These are phyloP conservation scores for Helicoverpa assulta DNA, from an alignment of 2,888 invertebrate genomes.

Conservation along the genomic window DNA sequence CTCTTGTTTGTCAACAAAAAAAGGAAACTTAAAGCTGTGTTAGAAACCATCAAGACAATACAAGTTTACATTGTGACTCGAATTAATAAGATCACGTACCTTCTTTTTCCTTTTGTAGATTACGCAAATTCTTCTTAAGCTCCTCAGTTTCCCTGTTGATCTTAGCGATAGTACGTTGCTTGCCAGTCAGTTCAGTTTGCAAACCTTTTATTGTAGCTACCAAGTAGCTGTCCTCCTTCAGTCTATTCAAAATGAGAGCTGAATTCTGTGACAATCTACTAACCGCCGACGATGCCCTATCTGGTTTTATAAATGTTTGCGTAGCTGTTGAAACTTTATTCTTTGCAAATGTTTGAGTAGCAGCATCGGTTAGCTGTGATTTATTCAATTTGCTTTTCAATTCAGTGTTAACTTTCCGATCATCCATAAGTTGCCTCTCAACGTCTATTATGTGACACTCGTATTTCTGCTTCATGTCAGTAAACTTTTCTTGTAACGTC, in stretches of 20 bases:
- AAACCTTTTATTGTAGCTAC: slow-evolving; percentile 95
- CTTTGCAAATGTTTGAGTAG: slow-evolving; percentile 87
- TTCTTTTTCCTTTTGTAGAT: slow-evolving; percentile 94
- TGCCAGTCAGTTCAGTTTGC: slow-evolving; percentile 93
- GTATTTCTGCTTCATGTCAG: slow-evolving; percentile 94
- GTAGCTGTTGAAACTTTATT: slow-evolving; percentile 72
- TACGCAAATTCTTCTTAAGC: slow-evolving; percentile 93
- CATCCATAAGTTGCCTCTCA: slow-evolving; percentile 91
- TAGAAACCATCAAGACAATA: background rate
- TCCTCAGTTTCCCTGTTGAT: slow-evolving; percentile 94
- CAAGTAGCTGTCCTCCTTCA: slow-evolving; percentile 94
- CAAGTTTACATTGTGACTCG: background rate
- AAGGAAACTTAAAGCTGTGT: slow-evolving; percentile 12
- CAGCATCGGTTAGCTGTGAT: slow-evolving; percentile 74
- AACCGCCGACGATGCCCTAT: slow-evolving; percentile 85
- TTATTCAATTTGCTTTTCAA: slow-evolving; percentile 89
- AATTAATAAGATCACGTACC: slow-evolving; percentile 73
- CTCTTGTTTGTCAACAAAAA: slow-evolving; percentile 40
- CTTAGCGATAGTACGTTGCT: slow-evolving; percentile 93
- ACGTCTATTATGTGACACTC: slow-evolving; percentile 93
- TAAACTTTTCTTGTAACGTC: slow-evolving; percentile 94
- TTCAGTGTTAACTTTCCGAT: slow-evolving; percentile 85
- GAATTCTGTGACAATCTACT: slow-evolving; percentile 90
- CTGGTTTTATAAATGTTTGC: slow-evolving; percentile 81
- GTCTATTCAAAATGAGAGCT: slow-evolving; percentile 83